These are phyloP conservation scores for Ennomos fuscantarius DNA, from an alignment of 2,888 invertebrate genomes.

Conservation along the genomic window DNA sequence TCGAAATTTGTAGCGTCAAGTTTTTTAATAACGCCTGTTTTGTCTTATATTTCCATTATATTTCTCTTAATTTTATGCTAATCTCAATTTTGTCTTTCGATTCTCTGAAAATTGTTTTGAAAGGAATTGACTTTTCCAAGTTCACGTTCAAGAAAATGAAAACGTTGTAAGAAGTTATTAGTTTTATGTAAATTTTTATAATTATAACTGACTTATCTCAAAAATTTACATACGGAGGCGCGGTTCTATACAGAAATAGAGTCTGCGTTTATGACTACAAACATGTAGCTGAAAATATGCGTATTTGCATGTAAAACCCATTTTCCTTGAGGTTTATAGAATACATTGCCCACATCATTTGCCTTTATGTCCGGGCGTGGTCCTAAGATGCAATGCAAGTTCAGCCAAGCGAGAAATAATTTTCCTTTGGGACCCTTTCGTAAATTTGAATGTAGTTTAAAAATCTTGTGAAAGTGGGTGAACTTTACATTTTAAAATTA, in stretches of 20 bases:
- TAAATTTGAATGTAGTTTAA: conserved; percentile 43
- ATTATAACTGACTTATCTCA: too few species aligned
- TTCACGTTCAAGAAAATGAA: conserved; percentile 4
- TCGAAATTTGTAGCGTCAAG: conserved; percentile 56
- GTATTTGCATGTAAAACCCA: conserved; percentile 19
- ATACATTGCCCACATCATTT: conserved; percentile 46
- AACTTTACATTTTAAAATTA: conserved; percentile 32
- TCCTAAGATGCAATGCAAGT: conserved; percentile 46
- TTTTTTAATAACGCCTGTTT: conserved; percentile 60
- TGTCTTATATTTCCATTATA: conserved; percentile 40
- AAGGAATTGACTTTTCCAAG: conserved; percentile 22
- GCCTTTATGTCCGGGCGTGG: conserved; percentile 45
- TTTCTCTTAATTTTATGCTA: conserved; percentile 30
- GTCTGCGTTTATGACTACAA: too few species aligned
- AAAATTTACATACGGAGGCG: too few species aligned
- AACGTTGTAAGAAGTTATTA: neutral
- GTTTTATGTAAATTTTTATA: neutral
- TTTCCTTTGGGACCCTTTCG: conserved; percentile 42
- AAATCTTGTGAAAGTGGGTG: conserved; percentile 29
- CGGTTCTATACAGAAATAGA: too few species aligned
- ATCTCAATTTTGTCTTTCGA: conserved; percentile 27
- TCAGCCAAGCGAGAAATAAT: conserved; percentile 47
- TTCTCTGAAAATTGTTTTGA: conserved; percentile 8
- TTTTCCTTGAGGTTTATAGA: conserved; percentile 32
- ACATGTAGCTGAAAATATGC: too few species aligned